A percentile compares a stretch with the other conserved stretches of the same genome.
Evolutionary conservation across 2,888 invertebrate genomes (phyloP).

Genomic region (Hydrotaea diabolus): DNA sequence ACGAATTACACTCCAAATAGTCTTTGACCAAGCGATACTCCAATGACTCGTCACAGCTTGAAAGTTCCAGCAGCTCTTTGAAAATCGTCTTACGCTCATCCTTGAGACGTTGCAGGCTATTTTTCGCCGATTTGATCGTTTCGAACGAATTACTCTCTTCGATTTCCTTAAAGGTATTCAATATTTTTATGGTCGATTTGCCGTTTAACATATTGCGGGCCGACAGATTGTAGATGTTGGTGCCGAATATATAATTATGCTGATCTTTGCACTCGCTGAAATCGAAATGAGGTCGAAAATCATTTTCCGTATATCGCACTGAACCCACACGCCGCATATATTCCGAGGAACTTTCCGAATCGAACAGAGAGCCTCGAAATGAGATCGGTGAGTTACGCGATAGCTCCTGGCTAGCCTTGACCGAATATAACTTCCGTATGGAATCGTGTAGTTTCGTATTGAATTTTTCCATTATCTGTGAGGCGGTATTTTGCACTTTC

Average conservation of each 20-base stretch:
- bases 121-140: conserved; percentile 67
- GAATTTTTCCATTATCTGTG: conserved; percentile 77
- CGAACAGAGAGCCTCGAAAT: conserved; percentile 79
- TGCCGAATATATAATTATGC: conserved; percentile 76
- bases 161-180: conserved; percentile 74
- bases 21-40: conserved; percentile 79
- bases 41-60: conserved; percentile 78
- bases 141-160: conserved; percentile 69
- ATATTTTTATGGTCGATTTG: conserved; percentile 76
- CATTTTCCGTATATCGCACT: conserved; percentile 73
- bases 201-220: conserved; percentile 77
- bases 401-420: conserved; percentile 53
- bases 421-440: conserved; percentile 70
- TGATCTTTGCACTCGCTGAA: conserved; percentile 58
- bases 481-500: conserved; percentile 78
- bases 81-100: conserved; percentile 76
- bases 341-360: conserved; percentile 69
- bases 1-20: conserved; percentile 80
- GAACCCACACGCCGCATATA: conserved; percentile 51
- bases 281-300: conserved; percentile 75
- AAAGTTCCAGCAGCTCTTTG: conserved; percentile 76
- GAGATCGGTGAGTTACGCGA: conserved; percentile 78
- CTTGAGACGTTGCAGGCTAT: conserved; percentile 73
- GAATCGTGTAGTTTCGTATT: conserved; percentile 76
- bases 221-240: conserved; percentile 76